Conservation (phyloP, 2,888 invertebrate genomes). For the Scaptomyza flava region DNA sequence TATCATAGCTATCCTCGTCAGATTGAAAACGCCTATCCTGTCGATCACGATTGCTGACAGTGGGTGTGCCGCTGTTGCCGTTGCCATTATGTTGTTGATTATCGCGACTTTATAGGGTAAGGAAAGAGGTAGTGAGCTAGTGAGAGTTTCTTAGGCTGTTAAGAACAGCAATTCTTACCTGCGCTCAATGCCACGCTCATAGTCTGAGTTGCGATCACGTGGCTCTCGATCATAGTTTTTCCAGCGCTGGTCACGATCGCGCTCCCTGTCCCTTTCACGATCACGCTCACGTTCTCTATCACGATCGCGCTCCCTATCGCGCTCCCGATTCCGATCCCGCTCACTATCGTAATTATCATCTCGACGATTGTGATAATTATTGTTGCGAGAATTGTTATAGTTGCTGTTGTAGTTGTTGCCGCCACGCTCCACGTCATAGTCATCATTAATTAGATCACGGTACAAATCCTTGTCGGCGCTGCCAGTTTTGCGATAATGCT, state of each 20-base stretch:
- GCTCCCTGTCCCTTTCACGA: constrained; percentile 52
- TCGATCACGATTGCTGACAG: constrained; percentile 54
- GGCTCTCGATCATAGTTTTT: constrained; percentile 62
- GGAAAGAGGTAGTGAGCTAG: neutral
- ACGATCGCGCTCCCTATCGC: constrained; percentile 43
- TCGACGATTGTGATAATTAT: constrained; percentile 62
- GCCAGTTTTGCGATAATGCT: constrained; percentile 62
- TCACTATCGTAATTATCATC: constrained; percentile 66
- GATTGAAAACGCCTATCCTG: constrained; percentile 67
- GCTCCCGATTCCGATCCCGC: constrained; percentile 52
- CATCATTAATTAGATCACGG: constrained; percentile 83
- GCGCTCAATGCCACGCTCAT: constrained; percentile 56
- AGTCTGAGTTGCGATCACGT: constrained; percentile 54
- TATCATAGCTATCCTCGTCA: constrained; percentile 82
- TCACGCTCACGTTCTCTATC: constrained; percentile 52
- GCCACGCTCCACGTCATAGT: constrained; percentile 81
- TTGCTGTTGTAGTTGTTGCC: constrained; percentile 41
- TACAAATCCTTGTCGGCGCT: constrained; percentile 82
- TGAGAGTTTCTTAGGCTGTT: neutral
- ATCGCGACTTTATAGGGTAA: constrained; percentile 46
- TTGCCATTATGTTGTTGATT: constrained; percentile 56
- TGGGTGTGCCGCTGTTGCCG: constrained; percentile 34
- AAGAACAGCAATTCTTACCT: constrained; percentile 33
- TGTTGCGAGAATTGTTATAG: constrained; percentile 61
- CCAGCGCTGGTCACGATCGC: constrained; percentile 67